Evolutionary conservation across 2,888 invertebrate genomes (phyloP).

Genomic region (Norana najaformis): DNA sequence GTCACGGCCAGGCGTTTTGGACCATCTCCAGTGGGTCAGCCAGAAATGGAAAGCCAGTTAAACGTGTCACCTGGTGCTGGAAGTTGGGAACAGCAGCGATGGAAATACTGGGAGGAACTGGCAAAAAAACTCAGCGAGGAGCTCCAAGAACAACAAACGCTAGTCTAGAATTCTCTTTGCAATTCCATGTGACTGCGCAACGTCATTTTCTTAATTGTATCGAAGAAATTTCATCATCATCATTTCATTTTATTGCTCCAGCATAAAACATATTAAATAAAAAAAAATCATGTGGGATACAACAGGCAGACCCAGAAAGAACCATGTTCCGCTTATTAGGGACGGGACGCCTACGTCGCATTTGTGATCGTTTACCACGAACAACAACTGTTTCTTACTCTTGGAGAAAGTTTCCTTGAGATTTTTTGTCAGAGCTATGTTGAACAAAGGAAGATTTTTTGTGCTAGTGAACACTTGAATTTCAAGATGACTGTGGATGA

Average conservation of each 20-base stretch:
- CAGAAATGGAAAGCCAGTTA: background rate
- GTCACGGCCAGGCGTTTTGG: background rate
- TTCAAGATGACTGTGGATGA: background rate
- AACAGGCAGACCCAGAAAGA: too few species aligned
- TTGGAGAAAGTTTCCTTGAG: background rate
- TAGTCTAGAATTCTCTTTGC: constrained; percentile 45
- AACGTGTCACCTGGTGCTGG: background rate
- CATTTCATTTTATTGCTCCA: too few species aligned
- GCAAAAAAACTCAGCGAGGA: constrained; percentile 49
- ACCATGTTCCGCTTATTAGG: too few species aligned
- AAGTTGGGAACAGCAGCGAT: constrained; percentile 53
- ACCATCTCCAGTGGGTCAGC: background rate
- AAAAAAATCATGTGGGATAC: too few species aligned
- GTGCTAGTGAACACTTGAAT: background rate
- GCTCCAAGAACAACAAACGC: constrained; percentile 55
- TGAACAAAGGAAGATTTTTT: background rate
- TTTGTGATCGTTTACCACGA: background rate
- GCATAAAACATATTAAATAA: too few species aligned
- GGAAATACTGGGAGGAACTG: constrained; percentile 56
- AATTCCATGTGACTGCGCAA: background rate
- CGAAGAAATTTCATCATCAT: too few species aligned
- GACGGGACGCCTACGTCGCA: too few species aligned
- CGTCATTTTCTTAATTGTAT: background rate
- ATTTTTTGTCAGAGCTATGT: background rate
- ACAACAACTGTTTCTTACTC: background rate